Conservation (phyloP, 2,113 vertebrate species). For the Crocuta crocuta region DNA sequence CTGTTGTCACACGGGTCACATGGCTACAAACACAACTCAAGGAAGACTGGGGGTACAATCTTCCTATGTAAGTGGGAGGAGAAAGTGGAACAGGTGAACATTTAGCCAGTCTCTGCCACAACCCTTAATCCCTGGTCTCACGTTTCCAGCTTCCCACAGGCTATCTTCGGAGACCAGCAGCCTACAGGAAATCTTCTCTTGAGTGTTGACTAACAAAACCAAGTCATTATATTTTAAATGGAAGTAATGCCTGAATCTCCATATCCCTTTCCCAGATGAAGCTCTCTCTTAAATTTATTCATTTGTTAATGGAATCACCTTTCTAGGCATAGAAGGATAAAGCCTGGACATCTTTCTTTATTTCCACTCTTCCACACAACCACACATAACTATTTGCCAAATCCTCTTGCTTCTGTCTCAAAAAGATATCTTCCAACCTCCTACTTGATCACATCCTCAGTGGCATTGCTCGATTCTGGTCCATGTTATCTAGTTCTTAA, state of each 20-base stretch:
- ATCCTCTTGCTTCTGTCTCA: neutral
- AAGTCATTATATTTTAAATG: neutral
- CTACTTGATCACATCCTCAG: neutral
- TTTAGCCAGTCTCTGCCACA: neutral
- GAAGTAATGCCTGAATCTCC: neutral
- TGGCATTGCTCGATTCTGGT: neutral
- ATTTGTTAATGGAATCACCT: neutral
- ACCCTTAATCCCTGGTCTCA: neutral
- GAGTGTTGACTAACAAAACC: neutral
- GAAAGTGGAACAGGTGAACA: neutral
- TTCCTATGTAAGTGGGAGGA: neutral
- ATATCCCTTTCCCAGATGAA: neutral
- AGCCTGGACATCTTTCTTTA: neutral
- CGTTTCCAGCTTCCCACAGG: neutral
- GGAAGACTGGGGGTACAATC: neutral
- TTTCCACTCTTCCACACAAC: neutral
- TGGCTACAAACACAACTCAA: neutral
- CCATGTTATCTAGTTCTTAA: neutral
- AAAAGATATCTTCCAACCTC: conserved; percentile 25
- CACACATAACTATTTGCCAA: neutral
- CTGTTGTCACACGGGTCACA: neutral
- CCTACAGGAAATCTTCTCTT: neutral
- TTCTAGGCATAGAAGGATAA: neutral
- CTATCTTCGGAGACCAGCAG: neutral
- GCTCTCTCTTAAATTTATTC: neutral